These are phyloP conservation scores for Ctenochaetus hawaiiensis DNA, from an alignment of 2,797 vertebrate genomes.

Conservation along the genomic window DNA sequence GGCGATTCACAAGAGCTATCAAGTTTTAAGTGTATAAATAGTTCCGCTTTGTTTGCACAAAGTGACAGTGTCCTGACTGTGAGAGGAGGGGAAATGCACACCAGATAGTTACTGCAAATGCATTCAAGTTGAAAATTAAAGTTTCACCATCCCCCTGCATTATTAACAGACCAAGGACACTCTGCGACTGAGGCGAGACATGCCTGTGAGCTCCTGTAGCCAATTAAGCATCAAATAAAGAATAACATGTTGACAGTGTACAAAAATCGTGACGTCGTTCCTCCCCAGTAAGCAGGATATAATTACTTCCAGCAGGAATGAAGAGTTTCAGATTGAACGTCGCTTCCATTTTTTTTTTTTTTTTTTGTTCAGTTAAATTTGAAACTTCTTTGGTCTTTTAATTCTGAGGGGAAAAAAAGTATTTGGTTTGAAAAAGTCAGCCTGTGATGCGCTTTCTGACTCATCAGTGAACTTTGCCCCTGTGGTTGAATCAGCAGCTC, in stretches of 20 bases:
- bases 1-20: slow-evolving; percentile 54
- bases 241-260: slow-evolving; percentile 31
- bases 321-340: background rate
- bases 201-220: slow-evolving; percentile 26
- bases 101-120: slow-evolving; percentile 56
- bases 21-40: slow-evolving; percentile 63
- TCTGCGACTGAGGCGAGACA: slow-evolving; percentile 33
- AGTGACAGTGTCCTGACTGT: slow-evolving; percentile 50
- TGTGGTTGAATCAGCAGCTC: slow-evolving; percentile 38
- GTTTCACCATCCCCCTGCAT: slow-evolving; percentile 61
- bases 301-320: slow-evolving; percentile 5
- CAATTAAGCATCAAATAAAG: slow-evolving; percentile 60
- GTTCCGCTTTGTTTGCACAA: slow-evolving; percentile 67
- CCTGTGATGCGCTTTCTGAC: slow-evolving; percentile 33
- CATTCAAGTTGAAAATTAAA: slow-evolving; percentile 75
- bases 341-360: background rate
- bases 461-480: slow-evolving; percentile 28
- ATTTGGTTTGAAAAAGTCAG: slow-evolving; percentile 3
- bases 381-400: background rate
- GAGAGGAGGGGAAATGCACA: slow-evolving; percentile 58
- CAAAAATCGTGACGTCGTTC: background rate
- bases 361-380: too few species aligned
- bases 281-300: slow-evolving; percentile 7
- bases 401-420: background rate
- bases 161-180: slow-evolving; percentile 68